Base-by-base conservation (phyloP, 2,888 invertebrate genomes). In the Ophion costatus region DNA sequence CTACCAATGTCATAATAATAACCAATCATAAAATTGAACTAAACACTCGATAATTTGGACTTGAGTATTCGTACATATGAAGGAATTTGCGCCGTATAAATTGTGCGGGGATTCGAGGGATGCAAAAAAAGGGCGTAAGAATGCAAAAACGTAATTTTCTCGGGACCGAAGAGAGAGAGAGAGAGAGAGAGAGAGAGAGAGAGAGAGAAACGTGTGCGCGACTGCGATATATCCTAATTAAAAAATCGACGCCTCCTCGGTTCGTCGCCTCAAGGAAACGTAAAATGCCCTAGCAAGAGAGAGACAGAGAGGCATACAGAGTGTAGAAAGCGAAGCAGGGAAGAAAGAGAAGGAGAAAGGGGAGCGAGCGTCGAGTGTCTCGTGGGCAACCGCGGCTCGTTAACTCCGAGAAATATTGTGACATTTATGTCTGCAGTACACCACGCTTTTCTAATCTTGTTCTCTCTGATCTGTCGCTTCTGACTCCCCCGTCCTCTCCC, bases 361-460 rank as follows among this genome's bases (percentile, higher is more conserved):
- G 78, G 63, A 75, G 82, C 85, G 85, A 64, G 45, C 70, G 70
- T 80, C 76, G 80, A 78, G 84, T 63, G 61, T 75, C 82, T 86
- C 79, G 82, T 76, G 84, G 80, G 87, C 88, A 69, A 88, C 82
- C 85, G 89, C 91, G 93, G 92, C 93, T 93, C 93, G 93, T 93
- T 93, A 93, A 93, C 91, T 92, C 89, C 71, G 91, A 93, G 92
- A 93, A 93, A 92, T 93, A 93, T 93, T 91, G 92, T 91, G 93
- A 93, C 93, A 92, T 90, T 93, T 92, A 93, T 92, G 92, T 90
- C 90, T 88, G 88, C 92, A 87, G 89, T 88, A 86, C 87, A 86
- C 89, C 89, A 88, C 87, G 89, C 89, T 83, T 89, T 90, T 89
- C 89, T 89, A 88, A 89, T 77, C 75, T 79, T 85, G 86, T 87